phyloP scores from a whole-genome alignment of 1,140 invertebrate genomes.

The Drosophila nigrodunni region DNA sequence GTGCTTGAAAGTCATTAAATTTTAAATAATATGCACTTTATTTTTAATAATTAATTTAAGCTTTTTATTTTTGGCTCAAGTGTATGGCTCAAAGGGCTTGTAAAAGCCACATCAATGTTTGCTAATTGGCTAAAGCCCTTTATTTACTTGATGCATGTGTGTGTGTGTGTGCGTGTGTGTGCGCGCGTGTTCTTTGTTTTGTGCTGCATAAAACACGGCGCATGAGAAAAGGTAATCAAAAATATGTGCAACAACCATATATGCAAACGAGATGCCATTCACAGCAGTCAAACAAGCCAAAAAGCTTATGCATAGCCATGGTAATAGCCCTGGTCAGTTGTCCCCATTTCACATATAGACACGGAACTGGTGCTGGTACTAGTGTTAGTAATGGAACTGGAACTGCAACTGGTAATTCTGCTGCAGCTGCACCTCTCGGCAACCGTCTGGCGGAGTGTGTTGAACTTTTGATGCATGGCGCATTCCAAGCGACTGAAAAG shows the following conservation, averaged over 20 bases:
- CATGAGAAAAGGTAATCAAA: conserved; percentile 56
- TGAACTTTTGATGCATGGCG: conserved; percentile 76
- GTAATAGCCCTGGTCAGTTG: neutral
- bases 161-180: conserved; percentile 22
- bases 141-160: neutral
- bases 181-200: conserved; percentile 33
- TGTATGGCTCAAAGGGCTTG: neutral
- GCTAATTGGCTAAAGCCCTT: conserved; percentile 50
- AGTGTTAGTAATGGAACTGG: neutral
- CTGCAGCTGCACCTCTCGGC: neutral
- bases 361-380: neutral
- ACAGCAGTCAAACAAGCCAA: conserved; percentile 22
- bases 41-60: no score
- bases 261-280: conserved; percentile 50
- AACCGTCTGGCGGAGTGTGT: conserved; percentile 63
- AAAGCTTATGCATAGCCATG: conserved; percentile 19
- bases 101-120: conserved; percentile 61
- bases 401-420: neutral
- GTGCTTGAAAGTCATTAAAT: neutral
- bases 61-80: neutral
- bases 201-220: conserved; percentile 65
- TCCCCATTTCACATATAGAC: neutral
- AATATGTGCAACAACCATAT: conserved; percentile 24
- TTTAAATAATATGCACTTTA: neutral
- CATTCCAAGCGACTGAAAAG: conserved; percentile 64